Conservation (phyloP, 2,113 vertebrate species). For the Chinchilla lanigera region DNA sequence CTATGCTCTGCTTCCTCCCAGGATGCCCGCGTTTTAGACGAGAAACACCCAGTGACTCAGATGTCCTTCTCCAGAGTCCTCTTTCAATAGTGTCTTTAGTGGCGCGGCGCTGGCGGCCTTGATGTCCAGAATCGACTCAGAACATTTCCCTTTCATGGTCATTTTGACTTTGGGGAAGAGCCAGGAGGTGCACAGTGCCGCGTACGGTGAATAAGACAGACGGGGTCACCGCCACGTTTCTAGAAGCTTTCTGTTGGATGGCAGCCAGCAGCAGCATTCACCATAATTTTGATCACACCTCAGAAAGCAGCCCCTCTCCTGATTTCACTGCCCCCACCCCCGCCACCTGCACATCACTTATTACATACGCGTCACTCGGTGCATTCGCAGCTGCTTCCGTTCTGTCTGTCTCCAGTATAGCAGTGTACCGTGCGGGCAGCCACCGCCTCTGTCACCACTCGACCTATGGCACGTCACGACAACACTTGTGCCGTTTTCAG, state of each 20-base stretch:
- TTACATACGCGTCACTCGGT: not conserved
- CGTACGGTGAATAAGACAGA: not conserved
- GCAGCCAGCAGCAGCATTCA: not conserved
- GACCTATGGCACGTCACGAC: accelerated
- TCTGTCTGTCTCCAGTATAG: not conserved
- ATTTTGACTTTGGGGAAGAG: not conserved
- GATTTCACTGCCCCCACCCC: not conserved
- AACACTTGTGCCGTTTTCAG: not conserved
- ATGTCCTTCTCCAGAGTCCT: not conserved
- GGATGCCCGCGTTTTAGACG: not conserved
- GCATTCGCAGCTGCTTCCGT: not conserved
- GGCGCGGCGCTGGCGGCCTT: not conserved
- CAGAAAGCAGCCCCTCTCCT: not conserved
- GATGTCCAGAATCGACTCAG: not conserved
- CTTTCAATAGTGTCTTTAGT: not conserved
- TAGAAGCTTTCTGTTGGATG: not conserved
- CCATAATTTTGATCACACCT: not conserved
- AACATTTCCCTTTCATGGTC: not conserved
- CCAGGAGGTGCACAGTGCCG: not conserved
- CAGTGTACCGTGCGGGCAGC: not conserved
- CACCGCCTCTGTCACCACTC: not conserved
- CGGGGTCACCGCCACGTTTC: not conserved
- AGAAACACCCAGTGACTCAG: not conserved
- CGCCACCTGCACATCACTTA: not conserved
- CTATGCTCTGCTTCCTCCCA: not conserved